Evolutionary conservation across 2,888 invertebrate genomes (phyloP), one percentile per base, ranked within the genome.

Genomic region (Eupithecia dodoneata): DNA sequence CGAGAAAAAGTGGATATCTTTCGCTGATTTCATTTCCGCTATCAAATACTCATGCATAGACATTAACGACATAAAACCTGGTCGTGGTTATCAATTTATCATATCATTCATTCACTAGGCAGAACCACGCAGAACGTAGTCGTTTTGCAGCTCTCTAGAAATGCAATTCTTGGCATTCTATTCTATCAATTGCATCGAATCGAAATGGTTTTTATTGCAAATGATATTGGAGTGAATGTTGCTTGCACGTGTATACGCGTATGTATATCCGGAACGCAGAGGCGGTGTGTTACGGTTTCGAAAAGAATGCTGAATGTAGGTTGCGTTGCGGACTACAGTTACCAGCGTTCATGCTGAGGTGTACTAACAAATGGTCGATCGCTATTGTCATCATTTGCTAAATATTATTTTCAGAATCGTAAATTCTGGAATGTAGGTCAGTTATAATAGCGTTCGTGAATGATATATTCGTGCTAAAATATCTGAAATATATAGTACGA

Each of bases 271-370:
- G 94, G 94, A 93, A 92, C 93, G 93, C 91, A 92, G 92, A 92
- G 93, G 89, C 92, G 92, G 92, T 91, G 91, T 94, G 94, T 93
- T 94, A 95, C 95, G 93, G 94, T 94, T 95, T 94, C 92, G 92
- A 92, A 94, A 95, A 95, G 94, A 95, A 95, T 95, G 94, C 93
- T 88, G 93, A 94, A 94, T 94, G 94, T 94, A 93, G 94, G 94
- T 94, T 94, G 93, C 91, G 91, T 89, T 91, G 90, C 90, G 87
- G 92, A 93, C 93, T 92, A 93, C 94, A 92, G 94, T 94, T 93
- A 93, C 91, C 85, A 91, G 86, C 91, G 90, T 89, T 92, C 89
- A 90, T 87, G 89, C 91, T 85, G 84, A 85, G 86, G 91, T 91
- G 92, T 91, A 93, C 71, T 90, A 90, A 87, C 76, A 90, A 91